Percentiles rank a stretch among this genome's conserved stretches.
Evolutionary conservation across 35 echinoderm and acorn worm species (phyloP).

Genomic region (Lytechinus pictus): DNA sequence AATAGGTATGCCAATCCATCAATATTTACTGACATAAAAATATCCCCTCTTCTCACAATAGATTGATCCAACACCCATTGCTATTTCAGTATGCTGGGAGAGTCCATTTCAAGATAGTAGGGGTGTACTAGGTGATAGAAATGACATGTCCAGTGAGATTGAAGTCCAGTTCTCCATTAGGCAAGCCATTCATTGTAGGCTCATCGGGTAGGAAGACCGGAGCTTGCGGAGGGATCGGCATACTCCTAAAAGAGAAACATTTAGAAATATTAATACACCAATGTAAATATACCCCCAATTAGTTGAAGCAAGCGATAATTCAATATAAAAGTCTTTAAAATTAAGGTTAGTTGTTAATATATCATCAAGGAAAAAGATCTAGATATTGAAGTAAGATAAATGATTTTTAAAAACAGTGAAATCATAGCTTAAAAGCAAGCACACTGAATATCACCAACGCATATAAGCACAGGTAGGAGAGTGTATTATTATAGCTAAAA

Average conservation of each 20-base stretch:
- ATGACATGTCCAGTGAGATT: constrained; percentile 45
- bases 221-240: background rate
- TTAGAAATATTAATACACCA: background rate
- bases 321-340: too few relatives aligned
- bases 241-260: background rate
- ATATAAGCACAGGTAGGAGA: too few relatives aligned
- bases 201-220: background rate
- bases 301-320: too few relatives aligned
- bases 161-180: constrained; percentile 28
- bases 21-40: background rate
- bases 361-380: too few relatives aligned
- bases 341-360: too few relatives aligned
- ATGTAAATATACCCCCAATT: too few relatives aligned
- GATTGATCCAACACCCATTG: background rate
- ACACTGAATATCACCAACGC: too few relatives aligned
- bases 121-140: constrained; percentile 5
- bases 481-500: too few relatives aligned
- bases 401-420: too few relatives aligned
- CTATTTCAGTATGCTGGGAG: background rate
- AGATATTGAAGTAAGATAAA: too few relatives aligned
- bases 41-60: background rate
- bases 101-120: background rate
- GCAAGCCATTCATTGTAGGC: background rate
- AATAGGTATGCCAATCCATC: background rate
- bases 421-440: too few relatives aligned